These are phyloP conservation scores for Dorcus hopei DNA, from an alignment of 2,888 invertebrate species.

Conservation along the genomic window DNA sequence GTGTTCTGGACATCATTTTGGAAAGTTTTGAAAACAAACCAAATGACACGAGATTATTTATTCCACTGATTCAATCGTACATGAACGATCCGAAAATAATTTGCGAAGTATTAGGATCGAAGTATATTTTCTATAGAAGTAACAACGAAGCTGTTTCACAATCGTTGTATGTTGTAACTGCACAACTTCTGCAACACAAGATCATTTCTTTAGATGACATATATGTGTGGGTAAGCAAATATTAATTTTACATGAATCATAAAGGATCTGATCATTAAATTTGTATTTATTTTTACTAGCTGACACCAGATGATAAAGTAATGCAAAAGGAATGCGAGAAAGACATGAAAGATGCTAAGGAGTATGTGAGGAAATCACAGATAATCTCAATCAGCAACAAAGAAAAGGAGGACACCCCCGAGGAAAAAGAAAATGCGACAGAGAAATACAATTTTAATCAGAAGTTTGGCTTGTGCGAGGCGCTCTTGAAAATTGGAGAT, in stretches of 20 bases:
- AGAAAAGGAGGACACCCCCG: slow-evolving; percentile 66
- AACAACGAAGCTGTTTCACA: slow-evolving; percentile 70
- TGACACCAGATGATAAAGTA: slow-evolving; percentile 79
- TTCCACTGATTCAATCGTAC: slow-evolving; percentile 82
- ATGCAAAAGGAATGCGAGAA: slow-evolving; percentile 80
- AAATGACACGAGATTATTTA: slow-evolving; percentile 75
- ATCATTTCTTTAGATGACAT: slow-evolving; percentile 85
- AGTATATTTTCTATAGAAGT: slow-evolving; percentile 70
- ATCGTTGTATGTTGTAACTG: slow-evolving; percentile 85
- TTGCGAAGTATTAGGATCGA: slow-evolving; percentile 93
- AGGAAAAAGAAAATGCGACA: slow-evolving; percentile 67
- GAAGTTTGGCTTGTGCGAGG: slow-evolving; percentile 90
- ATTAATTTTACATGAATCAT: too few species aligned
- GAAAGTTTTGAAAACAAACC: slow-evolving; percentile 93
- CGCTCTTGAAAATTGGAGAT: slow-evolving; percentile 81
- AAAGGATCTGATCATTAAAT: too few species aligned
- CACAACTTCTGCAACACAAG: slow-evolving; percentile 82
- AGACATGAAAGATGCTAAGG: slow-evolving; percentile 77
- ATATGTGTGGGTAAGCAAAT: slow-evolving; percentile 76
- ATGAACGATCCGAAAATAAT: slow-evolving; percentile 86
- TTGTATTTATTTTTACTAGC: slow-evolving; percentile 48
- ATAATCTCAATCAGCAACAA: slow-evolving; percentile 79
- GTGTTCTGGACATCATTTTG: slow-evolving; percentile 92
- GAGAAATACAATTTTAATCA: slow-evolving; percentile 72
- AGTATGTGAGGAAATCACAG: slow-evolving; percentile 83